Conservation (phyloP, 2,888 invertebrate species). For the Tetanocera ferruginea region DNA sequence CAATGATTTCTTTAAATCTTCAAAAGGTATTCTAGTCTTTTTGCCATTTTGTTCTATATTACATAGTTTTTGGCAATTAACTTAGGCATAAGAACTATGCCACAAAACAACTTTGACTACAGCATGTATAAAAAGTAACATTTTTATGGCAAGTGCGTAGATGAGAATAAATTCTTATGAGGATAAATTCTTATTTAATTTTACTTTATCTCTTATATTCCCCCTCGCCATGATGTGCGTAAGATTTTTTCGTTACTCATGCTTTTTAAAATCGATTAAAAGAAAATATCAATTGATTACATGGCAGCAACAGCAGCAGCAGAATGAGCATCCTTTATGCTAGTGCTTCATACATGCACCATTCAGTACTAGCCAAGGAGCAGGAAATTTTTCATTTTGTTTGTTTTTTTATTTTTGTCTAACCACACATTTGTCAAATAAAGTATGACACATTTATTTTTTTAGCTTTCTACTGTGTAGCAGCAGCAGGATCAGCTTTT, state of each 20-base stretch:
- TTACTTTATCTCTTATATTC: not conserved
- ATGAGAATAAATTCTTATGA: too few species aligned
- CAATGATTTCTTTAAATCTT: too few species aligned
- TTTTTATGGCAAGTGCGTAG: too few species aligned
- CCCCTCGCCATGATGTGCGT: not conserved
- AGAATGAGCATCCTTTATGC: not conserved
- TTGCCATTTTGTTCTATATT: too few species aligned
- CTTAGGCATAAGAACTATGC: too few species aligned
- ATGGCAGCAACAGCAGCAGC: not conserved
- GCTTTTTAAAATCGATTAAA: slow-evolving; percentile 26
- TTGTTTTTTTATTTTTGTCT: not conserved
- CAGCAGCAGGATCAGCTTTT: not conserved
- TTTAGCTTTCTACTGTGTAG: not conserved
- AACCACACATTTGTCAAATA: slow-evolving; percentile 6
- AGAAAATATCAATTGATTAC: slow-evolving; percentile 8
- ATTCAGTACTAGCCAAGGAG: slow-evolving; percentile 9
- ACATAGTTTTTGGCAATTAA: too few species aligned
- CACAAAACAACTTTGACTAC: too few species aligned
- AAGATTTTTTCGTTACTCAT: slow-evolving; percentile 17
- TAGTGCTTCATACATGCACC: not conserved
- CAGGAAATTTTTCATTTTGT: not conserved
- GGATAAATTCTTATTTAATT: not conserved
- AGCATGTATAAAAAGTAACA: too few species aligned
- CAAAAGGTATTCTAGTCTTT: too few species aligned
- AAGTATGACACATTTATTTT: not conserved